Percentiles rank a stretch among this genome's conserved stretches.
phyloP scores from a whole-genome alignment of 2,888 invertebrate species.

The Spialia ferax region DNA sequence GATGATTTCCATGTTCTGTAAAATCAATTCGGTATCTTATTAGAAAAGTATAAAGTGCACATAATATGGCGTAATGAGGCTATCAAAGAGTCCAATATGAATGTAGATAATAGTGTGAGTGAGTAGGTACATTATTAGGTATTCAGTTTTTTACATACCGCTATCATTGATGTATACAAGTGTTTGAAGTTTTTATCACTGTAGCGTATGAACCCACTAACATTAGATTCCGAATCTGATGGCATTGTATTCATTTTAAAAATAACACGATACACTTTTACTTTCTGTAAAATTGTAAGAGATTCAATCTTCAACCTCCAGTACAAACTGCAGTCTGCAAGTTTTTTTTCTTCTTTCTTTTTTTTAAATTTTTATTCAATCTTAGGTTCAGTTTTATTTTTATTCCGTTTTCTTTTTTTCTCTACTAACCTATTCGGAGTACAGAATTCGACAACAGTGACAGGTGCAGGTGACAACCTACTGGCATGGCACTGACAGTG shows the following conservation, averaged over 20 bases:
- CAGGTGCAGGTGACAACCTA: too few relatives aligned
- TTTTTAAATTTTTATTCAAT: background rate
- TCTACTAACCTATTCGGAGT: too few relatives aligned
- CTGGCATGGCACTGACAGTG: too few relatives aligned
- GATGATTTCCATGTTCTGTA: constrained; percentile 76
- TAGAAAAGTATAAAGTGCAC: background rate
- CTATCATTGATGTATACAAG: constrained; percentile 69
- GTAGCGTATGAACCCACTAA: constrained; percentile 78
- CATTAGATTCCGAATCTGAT: constrained; percentile 78
- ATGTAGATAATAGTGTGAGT: background rate
- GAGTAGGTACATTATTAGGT: background rate
- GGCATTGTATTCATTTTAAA: constrained; percentile 66
- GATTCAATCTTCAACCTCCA: background rate
- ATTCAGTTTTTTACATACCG: constrained; percentile 55
- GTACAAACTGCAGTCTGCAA: background rate
- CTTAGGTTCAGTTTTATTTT: background rate
- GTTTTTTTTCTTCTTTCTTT: background rate
- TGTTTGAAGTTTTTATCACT: constrained; percentile 69
- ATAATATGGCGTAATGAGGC: background rate
- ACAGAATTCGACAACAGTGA: too few relatives aligned
- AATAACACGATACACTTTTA: background rate
- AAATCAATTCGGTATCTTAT: constrained; percentile 27
- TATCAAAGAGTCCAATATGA: background rate
- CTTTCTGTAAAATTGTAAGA: background rate
- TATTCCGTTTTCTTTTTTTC: too few relatives aligned